Evolutionary conservation across 2,888 invertebrate genomes (phyloP), one percentile per base, ranked within the genome.

Genomic region (Caenorhabditis parvicauda): DNA sequence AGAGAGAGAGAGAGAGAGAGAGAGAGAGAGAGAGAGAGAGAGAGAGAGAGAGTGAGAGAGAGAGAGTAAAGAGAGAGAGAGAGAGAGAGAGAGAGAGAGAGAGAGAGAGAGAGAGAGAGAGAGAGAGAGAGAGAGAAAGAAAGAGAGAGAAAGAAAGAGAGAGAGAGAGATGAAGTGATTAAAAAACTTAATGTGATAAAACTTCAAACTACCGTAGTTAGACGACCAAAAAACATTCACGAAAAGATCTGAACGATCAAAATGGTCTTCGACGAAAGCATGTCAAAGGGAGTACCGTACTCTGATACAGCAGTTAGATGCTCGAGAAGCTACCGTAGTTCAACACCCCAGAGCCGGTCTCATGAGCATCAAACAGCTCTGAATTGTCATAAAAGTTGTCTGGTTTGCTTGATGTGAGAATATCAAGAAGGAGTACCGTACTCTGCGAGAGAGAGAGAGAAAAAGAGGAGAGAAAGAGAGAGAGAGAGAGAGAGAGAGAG

Each of bases 381-480:
- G 29, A 17, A 19, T 19, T 17, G 19, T 17, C 14, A 38, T 7
- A 17, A 14, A 38, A 19, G 50, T 49, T 54, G 50, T 55, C 50
- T 44, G 39, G 51, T 38, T 29, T 41, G 24, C 35, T 22, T 17
- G 38, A 14, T 24, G 45, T 51, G 51, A 51, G 41, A 51, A 42
- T 41, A 39, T 37, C 21, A 6, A 17, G 19, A 42, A 22, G 21
- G 43, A 43, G 22, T 17, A 42, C 12, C 22, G 6, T 38, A 5
- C 19, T 38, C 19, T n/a, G 14, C 38, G 48, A 27, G 53, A 53
- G 25, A 32, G 37, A 52, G 48, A 52, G 48, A 47, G 42, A 32
- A 41, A 41, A 45, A 37, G 28, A 22, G 43, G 5, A 14, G 57
- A 51, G 43, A 44, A 52, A 47, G 48, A 48, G 29, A 39, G 35